Percentiles rank a stretch among this genome's conserved stretches.
Conservation (phyloP, 2,888 invertebrate genomes). For the Cryptocephalus primarius region DNA sequence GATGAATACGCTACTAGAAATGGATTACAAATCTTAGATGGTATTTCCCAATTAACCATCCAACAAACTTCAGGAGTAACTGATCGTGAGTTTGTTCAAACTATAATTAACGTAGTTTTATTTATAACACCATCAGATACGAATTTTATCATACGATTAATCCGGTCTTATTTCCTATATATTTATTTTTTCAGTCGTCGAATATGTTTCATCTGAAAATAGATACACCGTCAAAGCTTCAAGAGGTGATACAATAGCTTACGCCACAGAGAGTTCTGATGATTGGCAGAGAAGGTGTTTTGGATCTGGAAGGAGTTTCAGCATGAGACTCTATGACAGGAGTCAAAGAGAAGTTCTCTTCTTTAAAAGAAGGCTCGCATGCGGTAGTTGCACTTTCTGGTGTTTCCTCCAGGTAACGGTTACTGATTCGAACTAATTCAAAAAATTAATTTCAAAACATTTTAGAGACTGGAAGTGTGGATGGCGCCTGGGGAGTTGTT, state of each 20-base stretch:
- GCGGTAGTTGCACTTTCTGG: conserved; percentile 55
- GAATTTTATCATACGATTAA: no score
- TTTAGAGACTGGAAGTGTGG: conserved; percentile 57
- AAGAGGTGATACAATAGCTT: conserved; percentile 62
- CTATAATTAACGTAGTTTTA: no score
- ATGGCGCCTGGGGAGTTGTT: conserved; percentile 58
- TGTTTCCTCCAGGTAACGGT: conserved; percentile 54
- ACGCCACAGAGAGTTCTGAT: conserved; percentile 57
- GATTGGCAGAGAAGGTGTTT: conserved; percentile 55
- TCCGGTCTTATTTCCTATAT: no score
- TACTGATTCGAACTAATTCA: not conserved
- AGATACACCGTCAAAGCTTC: conserved; percentile 63
- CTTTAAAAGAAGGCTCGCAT: conserved; percentile 57
- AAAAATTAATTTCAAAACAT: conserved; percentile 5
- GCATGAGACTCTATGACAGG: conserved; percentile 71
- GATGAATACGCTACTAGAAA: no score
- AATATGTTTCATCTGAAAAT: conserved; percentile 51
- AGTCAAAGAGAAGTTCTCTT: conserved; percentile 74
- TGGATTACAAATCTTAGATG: no score
- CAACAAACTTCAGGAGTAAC: no score
- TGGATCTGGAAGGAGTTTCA: conserved; percentile 62
- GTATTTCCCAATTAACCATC: no score
- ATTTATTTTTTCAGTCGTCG: no score
- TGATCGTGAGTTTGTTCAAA: no score
- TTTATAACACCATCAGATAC: no score